These are phyloP conservation scores for Apistogramma diplotaenia DNA, from an alignment of 2,113 vertebrate species.

Conservation along the genomic window DNA sequence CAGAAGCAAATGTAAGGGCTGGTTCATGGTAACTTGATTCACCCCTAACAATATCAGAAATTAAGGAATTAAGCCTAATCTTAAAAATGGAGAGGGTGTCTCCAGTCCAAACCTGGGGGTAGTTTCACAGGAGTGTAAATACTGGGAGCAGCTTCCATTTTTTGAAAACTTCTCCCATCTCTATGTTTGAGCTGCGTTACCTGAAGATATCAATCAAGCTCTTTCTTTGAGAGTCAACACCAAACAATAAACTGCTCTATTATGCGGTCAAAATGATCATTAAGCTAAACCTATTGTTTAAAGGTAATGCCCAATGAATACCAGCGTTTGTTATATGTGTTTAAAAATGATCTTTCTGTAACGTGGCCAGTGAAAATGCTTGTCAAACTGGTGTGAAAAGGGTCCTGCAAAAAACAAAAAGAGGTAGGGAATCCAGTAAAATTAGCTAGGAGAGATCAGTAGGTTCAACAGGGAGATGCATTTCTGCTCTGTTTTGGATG, in stretches of 20 bases:
- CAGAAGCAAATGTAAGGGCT: no score
- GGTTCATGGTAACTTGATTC: no score
- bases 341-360: neutral
- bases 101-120: neutral
- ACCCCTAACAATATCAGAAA: no score
- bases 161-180: neutral
- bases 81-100: neutral
- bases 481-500: neutral
- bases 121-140: no score
- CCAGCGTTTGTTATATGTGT: neutral
- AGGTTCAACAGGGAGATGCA: neutral
- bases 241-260: neutral
- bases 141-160: neutral
- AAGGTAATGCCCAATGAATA: neutral
- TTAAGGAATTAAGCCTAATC: neutral
- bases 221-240: neutral
- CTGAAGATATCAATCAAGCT: neutral
- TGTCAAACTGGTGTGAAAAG: neutral
- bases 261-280: neutral
- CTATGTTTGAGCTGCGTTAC: neutral
- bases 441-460: neutral
- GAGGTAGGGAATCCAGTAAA: neutral
- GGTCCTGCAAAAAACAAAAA: neutral
- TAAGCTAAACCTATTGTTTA: neutral
- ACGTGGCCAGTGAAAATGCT: neutral